Base-by-base conservation (phyloP, 2,888 invertebrate genomes). In the Chironomus tentans region DNA sequence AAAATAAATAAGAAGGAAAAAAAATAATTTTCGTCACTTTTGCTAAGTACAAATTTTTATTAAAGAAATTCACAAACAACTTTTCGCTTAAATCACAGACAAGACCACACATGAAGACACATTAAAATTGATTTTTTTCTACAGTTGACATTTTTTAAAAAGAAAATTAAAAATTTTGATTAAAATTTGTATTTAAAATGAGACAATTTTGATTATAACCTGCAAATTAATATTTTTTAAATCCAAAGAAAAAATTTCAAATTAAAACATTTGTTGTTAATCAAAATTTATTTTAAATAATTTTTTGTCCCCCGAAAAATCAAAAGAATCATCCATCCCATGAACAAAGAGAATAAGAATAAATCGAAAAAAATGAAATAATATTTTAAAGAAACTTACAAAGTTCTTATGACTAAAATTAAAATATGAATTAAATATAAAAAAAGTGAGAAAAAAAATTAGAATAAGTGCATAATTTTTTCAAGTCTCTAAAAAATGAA, bases 381-480 rank as follows among this genome's bases (percentile, higher is more conserved):
- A 6, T 47, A 22, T 22, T 46, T 6, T 68, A 65, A 48, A 72
- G 13, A 65, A 68, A 21, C 68, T 74, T 48, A 74, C 22, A 74
- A 56, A 68, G 68, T 74, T 74, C 74, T 74, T 74, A 74, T 74
- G 74, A 74, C 65, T 74, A 74, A 74, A 74, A 61, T 56, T 56
- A 56, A 50, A 15, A 56, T 18, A 56, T 56, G 5, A 56, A 68
- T 65, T 22, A 62, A 56, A 71, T 48, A 10, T 48, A 13, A 70
- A 70, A 18, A 28, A 18, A 15, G 46, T 7, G 10, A n/a, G 22
- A 28, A 28, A 22, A 12, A 68, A 68, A 7, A 15, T 28, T 7
- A 15, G 15, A 15, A n/a, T 65, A 65, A 65, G 38, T 22, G 22
- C 18, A 65, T 13, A 65, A 13, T 24, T 22, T 22, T 56, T 56